Conservation (phyloP, 2,797 vertebrate genomes). For the Xiphorhynchus erythropygius region DNA sequence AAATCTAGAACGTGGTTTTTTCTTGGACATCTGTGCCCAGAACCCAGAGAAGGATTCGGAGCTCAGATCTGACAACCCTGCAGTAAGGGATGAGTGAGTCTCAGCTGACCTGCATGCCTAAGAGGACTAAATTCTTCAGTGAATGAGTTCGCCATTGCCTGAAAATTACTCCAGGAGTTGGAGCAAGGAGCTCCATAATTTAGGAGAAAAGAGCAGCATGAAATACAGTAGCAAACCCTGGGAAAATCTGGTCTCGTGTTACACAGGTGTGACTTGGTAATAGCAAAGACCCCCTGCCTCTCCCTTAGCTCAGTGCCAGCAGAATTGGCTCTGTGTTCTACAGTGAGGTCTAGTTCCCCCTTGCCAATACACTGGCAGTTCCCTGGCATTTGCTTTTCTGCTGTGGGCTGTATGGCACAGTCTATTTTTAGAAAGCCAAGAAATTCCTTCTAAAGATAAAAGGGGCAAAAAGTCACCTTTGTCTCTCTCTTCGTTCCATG, state of each 20-base stretch:
- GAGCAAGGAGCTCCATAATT: not conserved
- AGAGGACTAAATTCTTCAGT: not conserved
- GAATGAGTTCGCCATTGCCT: not conserved
- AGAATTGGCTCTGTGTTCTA: not conserved
- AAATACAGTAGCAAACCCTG: not conserved
- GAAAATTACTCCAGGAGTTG: not conserved
- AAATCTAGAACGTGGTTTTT: not conserved
- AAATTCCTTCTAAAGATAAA: not conserved
- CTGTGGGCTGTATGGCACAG: not conserved
- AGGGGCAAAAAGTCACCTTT: not conserved
- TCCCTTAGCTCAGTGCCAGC: not conserved
- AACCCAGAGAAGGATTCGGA: not conserved
- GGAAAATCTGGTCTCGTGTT: not conserved
- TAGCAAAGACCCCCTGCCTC: not conserved
- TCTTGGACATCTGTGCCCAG: not conserved
- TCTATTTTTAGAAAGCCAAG: not conserved
- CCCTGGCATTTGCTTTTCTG: not conserved
- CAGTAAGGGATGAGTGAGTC: not conserved
- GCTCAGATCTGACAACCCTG: not conserved
- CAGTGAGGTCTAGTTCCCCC: not conserved
- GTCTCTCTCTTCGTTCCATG: not conserved
- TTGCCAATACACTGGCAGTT: not conserved
- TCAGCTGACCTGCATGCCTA: not conserved
- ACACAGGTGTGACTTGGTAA: not conserved
- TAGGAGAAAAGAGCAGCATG: not conserved